Evolutionary conservation across 2,888 invertebrate genomes (phyloP).

Genomic region (Campaea margaritaria): DNA sequence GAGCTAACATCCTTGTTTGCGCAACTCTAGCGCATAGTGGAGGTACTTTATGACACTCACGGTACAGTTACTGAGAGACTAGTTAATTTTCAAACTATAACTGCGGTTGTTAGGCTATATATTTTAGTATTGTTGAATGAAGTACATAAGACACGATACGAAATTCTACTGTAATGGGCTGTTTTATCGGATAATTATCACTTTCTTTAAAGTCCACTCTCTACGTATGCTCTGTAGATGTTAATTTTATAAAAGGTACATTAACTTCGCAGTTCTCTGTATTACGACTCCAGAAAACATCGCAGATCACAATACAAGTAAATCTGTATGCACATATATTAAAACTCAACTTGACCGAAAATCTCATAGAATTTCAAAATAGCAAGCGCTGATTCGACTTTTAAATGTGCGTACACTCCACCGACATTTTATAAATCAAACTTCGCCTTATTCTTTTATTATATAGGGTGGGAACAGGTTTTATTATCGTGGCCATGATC

Average conservation of each 20-base stretch:
- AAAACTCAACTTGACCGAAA: neutral
- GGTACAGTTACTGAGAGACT: neutral
- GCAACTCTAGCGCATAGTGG: slow-evolving; percentile 44
- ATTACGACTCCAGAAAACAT: no score
- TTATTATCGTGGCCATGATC: slow-evolving; percentile 19
- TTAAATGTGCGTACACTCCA: slow-evolving; percentile 12
- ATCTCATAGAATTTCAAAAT: slow-evolving; percentile 26
- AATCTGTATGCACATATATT: no score
- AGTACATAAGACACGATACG: no score
- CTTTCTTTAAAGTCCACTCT: no score
- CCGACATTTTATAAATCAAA: slow-evolving; percentile 15
- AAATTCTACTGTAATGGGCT: no score
- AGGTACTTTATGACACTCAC: slow-evolving; percentile 21
- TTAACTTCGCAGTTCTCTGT: no score
- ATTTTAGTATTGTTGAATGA: no score
- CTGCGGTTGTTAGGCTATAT: no score
- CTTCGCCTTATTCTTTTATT: slow-evolving; percentile 14
- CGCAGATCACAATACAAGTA: no score
- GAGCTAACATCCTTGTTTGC: slow-evolving; percentile 74
- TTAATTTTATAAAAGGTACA: no score
- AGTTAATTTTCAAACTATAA: neutral
- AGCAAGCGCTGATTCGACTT: slow-evolving; percentile 20
- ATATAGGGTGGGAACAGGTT: slow-evolving; percentile 16
- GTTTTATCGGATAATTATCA: no score
- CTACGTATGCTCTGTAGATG: no score